Evolutionary conservation across 2,113 vertebrate genomes (phyloP).

Genomic region (Myanophis thanlyinensis): DNA sequence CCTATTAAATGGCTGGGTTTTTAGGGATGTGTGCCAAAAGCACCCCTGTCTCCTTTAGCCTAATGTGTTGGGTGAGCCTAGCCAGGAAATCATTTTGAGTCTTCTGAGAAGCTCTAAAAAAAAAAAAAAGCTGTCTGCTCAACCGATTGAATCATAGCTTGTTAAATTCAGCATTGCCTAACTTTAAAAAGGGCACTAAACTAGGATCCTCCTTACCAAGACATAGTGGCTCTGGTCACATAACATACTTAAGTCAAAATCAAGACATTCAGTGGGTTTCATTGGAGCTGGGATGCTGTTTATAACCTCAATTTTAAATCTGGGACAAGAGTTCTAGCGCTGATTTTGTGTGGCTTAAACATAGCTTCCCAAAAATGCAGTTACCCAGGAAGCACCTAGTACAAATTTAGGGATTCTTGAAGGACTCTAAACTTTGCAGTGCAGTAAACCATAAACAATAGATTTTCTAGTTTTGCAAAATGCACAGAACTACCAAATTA

Average conservation of each 20-base stretch:
- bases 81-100: not conserved
- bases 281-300: not conserved
- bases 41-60: not conserved
- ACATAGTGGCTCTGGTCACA: not conserved
- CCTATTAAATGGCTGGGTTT: not conserved
- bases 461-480: not conserved
- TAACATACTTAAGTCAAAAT: not conserved
- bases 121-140: not conserved
- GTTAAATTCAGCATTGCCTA: not conserved
- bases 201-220: not conserved
- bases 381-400: not conserved
- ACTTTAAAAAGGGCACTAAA: not conserved
- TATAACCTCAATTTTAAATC: not conserved
- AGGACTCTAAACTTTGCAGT: not conserved
- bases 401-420: not conserved
- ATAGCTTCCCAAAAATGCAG: not conserved
- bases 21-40: not conserved
- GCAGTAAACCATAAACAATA: not conserved
- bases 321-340: not conserved
- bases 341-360: not conserved
- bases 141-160: not conserved
- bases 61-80: not conserved
- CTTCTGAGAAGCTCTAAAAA: not conserved
- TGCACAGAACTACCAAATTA: not conserved
- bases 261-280: not conserved